phyloP scores from a whole-genome alignment of 2,888 invertebrate genomes.

The Netelia virgata region DNA sequence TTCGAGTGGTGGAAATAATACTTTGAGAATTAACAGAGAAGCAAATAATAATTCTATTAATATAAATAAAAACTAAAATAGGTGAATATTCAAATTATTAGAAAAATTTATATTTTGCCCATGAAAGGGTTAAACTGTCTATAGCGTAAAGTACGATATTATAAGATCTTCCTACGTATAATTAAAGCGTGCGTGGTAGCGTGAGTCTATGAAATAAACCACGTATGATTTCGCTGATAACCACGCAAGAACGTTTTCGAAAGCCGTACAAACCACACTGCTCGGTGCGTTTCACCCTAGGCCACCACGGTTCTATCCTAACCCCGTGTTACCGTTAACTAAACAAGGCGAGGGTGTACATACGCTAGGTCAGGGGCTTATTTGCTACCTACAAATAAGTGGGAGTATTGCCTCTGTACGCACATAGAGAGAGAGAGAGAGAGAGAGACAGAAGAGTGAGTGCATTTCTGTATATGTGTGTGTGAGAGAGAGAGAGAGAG shows the following conservation, averaged over 20 bases:
- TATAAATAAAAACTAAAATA: too few species aligned
- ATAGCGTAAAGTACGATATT: neutral
- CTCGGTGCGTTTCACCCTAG: constrained; percentile 31
- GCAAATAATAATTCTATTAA: too few species aligned
- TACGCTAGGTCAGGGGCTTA: constrained; percentile 28
- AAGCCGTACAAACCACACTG: constrained; percentile 31
- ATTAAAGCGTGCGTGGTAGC: constrained; percentile 33
- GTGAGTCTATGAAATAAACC: constrained; percentile 49
- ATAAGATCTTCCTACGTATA: neutral
- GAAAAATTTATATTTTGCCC: too few species aligned
- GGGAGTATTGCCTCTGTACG: constrained; percentile 36
- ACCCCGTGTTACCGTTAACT: constrained; percentile 49
- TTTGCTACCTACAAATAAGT: constrained; percentile 58
- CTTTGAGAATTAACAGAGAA: too few species aligned
- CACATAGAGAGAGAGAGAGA: constrained; percentile 24
- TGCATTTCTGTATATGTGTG: too few species aligned
- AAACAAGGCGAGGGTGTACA: constrained; percentile 41
- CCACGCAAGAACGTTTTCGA: constrained; percentile 11
- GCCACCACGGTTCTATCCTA: constrained; percentile 23
- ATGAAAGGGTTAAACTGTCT: too few species aligned
- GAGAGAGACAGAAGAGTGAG: constrained; percentile 4
- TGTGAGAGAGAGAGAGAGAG: constrained; percentile 28
- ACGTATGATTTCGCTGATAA: constrained; percentile 59
- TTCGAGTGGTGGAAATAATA: too few species aligned
- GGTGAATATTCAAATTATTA: too few species aligned